These are phyloP conservation scores for Herminia tarsipennalis DNA, from an alignment of 2,888 invertebrate genomes.

Conservation along the genomic window DNA sequence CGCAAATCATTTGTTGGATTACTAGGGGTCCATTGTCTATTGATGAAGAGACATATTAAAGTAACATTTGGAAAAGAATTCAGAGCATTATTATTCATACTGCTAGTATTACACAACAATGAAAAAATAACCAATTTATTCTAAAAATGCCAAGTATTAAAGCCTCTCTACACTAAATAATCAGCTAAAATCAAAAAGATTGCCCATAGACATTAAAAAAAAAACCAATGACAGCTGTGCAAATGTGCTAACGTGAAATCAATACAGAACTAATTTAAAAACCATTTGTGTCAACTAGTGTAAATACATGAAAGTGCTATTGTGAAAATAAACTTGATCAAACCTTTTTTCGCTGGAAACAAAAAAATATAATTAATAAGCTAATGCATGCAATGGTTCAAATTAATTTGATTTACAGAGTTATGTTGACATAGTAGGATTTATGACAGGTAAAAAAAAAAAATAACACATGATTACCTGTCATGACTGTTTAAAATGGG, in stretches of 20 bases:
- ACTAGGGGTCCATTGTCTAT: too few species aligned
- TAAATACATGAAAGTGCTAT: conserved; percentile 30
- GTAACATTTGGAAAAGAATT: too few species aligned
- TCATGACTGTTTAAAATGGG: conserved; percentile 20
- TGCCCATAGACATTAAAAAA: too few species aligned
- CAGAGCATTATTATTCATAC: too few species aligned
- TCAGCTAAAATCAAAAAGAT: too few species aligned
- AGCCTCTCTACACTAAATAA: too few species aligned
- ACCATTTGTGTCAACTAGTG: background rate
- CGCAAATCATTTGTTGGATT: too few species aligned
- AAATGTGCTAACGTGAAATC: background rate
- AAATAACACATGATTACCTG: background rate
- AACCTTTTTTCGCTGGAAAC: conserved; percentile 81
- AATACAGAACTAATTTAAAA: background rate
- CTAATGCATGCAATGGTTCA: conserved; percentile 30
- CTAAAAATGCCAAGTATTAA: too few species aligned
- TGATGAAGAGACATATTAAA: too few species aligned
- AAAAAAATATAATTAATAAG: conserved; percentile 49
- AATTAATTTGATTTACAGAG: conserved; percentile 4
- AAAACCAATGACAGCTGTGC: background rate
- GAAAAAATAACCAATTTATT: too few species aligned
- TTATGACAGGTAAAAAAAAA: conserved; percentile 1
- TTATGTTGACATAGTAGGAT: background rate
- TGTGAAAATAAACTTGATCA: conserved; percentile 44
- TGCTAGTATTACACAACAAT: too few species aligned